phyloP scores from a whole-genome alignment of 2,797 vertebrate genomes.

The Hippopotamyrus pictus region DNA sequence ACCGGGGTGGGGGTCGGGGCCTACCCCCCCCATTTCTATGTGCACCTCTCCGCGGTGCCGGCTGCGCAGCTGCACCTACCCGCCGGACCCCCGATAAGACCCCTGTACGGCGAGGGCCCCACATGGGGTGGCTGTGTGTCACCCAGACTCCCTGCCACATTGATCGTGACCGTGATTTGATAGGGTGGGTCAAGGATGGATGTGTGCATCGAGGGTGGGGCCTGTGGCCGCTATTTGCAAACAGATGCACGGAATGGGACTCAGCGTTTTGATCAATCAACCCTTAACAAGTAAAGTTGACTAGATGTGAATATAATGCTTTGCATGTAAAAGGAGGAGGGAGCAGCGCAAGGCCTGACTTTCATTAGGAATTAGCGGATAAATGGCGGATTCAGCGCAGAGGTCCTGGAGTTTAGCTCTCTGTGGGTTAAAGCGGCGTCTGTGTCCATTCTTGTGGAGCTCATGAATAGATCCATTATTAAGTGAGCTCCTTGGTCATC shows the following conservation, averaged over 20 bases:
- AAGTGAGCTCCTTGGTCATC: slow-evolving; percentile 57
- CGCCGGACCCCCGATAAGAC: slow-evolving; percentile 19
- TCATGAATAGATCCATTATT: slow-evolving; percentile 71
- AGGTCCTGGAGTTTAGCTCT: slow-evolving; percentile 64
- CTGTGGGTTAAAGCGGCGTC: slow-evolving; percentile 64
- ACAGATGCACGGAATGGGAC: slow-evolving; percentile 60
- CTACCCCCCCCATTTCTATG: slow-evolving; percentile 61
- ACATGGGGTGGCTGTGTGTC: background rate
- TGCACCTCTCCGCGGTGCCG: background rate
- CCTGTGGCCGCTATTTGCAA: slow-evolving; percentile 63
- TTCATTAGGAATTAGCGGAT: slow-evolving; percentile 73
- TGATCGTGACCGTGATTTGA: slow-evolving; percentile 38
- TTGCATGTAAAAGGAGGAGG: slow-evolving; percentile 62
- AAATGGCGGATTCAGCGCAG: slow-evolving; percentile 65
- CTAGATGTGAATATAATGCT: slow-evolving; percentile 63
- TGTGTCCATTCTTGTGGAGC: slow-evolving; percentile 55
- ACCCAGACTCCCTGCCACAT: background rate
- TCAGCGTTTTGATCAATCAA: slow-evolving; percentile 67
- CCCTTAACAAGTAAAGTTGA: slow-evolving; percentile 77
- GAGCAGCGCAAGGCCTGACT: slow-evolving; percentile 54
- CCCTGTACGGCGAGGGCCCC: background rate
- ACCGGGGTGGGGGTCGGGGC: slow-evolving; percentile 54
- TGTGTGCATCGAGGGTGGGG: slow-evolving; percentile 25
- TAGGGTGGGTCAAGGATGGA: slow-evolving; percentile 49
- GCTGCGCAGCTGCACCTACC: slow-evolving; percentile 58